These are phyloP conservation scores for Channa maculata DNA, from an alignment of 2,113 vertebrate genomes.

Conservation along the genomic window DNA sequence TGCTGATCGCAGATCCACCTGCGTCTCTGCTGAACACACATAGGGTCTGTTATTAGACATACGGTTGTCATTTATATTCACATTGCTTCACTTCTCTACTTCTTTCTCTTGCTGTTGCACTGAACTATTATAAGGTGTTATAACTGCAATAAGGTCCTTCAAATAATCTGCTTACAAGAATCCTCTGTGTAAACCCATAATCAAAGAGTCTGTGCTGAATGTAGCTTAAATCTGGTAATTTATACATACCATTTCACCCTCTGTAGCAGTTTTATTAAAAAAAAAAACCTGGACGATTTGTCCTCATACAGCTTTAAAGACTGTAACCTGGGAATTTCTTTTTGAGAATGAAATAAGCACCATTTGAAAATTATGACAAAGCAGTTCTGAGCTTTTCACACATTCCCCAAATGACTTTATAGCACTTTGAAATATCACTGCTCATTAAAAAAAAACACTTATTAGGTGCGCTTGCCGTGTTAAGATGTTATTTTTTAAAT, in stretches of 20 bases:
- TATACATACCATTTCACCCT: not conserved
- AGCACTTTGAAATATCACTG: constrained; percentile 15
- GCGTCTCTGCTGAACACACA: not conserved
- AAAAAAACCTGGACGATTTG: not conserved
- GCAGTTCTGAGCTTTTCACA: not conserved
- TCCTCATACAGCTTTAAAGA: constrained; percentile 2
- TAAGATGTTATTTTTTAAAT: not conserved
- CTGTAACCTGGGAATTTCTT: constrained; percentile 2
- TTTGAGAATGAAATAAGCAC: not conserved
- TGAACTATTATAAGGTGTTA: too few relatives aligned
- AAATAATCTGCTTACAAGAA: constrained; percentile 3
- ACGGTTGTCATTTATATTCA: not conserved
- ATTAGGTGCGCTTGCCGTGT: constrained; percentile 6
- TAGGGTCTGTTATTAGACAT: not conserved
- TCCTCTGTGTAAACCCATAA: constrained; percentile 4
- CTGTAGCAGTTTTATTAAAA: not conserved
- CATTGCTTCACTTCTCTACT: not conserved
- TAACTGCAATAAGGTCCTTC: not conserved
- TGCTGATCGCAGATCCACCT: constrained; percentile 12
- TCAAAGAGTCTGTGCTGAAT: not conserved
- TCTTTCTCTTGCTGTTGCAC: too few relatives aligned
- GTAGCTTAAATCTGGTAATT: too few relatives aligned
- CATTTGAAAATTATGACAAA: constrained; percentile 10
- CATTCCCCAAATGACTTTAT: constrained; percentile 17
- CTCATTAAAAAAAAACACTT: constrained; percentile 27